A percentile compares a stretch with the other conserved stretches of the same genome.
Conservation (phyloP, 2,797 vertebrate genomes). For the Podarcis lilfordi region DNA sequence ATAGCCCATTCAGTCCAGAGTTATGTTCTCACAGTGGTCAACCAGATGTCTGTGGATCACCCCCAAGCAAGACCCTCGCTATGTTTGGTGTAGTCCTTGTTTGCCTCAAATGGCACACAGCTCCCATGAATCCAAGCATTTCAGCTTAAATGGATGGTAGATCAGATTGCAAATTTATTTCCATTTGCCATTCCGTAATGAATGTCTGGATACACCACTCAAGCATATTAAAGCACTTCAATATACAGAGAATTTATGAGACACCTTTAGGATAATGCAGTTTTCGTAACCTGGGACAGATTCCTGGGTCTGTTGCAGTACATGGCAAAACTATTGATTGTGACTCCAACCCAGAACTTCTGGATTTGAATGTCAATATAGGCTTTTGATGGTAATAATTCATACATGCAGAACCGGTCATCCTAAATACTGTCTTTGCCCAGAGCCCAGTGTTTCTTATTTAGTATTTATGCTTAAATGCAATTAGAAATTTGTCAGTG, state of each 20-base stretch:
- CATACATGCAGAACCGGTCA: constrained; percentile 50
- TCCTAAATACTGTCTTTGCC: constrained; percentile 39
- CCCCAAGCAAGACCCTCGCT: neutral
- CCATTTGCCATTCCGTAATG: neutral
- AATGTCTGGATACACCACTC: neutral
- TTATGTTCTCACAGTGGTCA: no score
- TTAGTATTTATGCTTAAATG: neutral
- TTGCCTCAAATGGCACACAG: neutral
- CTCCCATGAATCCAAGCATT: constrained; percentile 4
- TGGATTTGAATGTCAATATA: neutral
- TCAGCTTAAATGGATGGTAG: neutral
- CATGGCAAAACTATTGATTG: neutral
- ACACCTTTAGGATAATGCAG: neutral
- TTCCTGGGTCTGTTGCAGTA: neutral
- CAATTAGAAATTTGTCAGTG: neutral
- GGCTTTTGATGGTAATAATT: neutral
- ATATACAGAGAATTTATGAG: constrained; percentile 11
- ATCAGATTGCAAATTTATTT: neutral
- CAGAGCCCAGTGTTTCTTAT: constrained; percentile 10
- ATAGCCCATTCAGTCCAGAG: no score
- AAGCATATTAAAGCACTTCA: neutral
- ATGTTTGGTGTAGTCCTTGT: neutral
- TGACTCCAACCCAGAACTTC: neutral
- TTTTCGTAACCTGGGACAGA: neutral
- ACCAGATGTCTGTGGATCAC: neutral